A percentile compares a stretch with the other conserved stretches of the same genome.
phyloP scores from a whole-genome alignment of 2,888 invertebrate species.

The Plebejus melissa region DNA sequence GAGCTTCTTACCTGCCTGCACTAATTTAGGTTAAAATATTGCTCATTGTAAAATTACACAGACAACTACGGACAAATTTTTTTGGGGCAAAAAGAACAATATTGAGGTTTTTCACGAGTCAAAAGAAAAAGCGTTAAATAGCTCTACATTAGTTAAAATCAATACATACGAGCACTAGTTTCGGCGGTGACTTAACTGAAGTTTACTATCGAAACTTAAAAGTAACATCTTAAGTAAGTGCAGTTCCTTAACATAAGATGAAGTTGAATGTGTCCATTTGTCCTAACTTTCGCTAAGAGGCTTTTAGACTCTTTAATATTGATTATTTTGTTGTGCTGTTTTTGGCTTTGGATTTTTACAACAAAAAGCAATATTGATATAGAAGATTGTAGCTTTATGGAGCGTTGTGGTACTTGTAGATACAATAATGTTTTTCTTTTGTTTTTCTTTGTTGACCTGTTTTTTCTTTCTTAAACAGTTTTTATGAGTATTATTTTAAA shows the following conservation, averaged over 20 bases:
- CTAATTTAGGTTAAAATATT: constrained; percentile 24
- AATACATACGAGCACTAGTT: constrained; percentile 7
- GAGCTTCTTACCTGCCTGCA: constrained; percentile 4
- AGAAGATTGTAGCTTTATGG: no score
- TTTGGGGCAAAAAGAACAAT: background rate
- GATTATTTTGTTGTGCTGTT: constrained; percentile 3
- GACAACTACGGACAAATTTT: constrained; percentile 3
- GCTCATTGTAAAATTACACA: constrained; percentile 21
- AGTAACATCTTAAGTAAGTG: constrained; percentile 13
- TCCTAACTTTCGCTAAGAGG: background rate
- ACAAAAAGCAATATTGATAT: background rate
- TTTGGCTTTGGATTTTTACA: background rate
- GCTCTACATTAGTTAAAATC: constrained; percentile 7
- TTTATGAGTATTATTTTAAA: no score
- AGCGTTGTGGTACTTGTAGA: no score
- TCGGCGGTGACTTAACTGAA: constrained; percentile 1
- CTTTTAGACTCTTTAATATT: constrained; percentile 14
- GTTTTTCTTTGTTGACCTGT: no score
- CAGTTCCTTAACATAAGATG: background rate
- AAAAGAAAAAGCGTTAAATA: background rate
- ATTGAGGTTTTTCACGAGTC: background rate
- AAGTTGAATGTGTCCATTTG: constrained; percentile 12
- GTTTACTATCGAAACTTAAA: constrained; percentile 11
- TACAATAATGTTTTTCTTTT: no score
- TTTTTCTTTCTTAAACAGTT: no score